A percentile compares a stretch with the other conserved stretches of the same genome.
phyloP scores from a whole-genome alignment of 2,113 vertebrate genomes.

The Mus spicilegus region DNA sequence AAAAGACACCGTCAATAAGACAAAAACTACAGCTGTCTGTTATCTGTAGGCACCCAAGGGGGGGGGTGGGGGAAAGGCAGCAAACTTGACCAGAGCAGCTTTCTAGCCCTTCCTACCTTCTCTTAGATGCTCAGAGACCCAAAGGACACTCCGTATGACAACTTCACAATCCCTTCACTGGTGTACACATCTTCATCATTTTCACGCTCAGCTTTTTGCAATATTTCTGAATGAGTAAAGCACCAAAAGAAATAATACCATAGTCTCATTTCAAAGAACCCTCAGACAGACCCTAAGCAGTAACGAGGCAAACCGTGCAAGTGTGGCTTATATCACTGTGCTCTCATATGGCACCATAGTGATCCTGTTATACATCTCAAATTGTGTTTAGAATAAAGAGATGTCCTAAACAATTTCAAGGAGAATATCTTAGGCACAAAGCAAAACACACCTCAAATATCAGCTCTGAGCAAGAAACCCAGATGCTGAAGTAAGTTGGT shows the following conservation, averaged over 20 bases:
- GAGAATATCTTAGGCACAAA: background rate
- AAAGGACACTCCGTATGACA: background rate
- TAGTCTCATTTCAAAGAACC: background rate
- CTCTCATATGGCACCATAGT: background rate
- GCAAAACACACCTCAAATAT: background rate
- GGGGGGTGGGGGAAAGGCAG: no score
- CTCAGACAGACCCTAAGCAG: background rate
- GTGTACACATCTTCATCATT: background rate
- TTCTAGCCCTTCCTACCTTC: background rate
- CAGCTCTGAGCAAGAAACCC: background rate
- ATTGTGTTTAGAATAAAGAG: background rate
- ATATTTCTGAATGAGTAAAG: background rate
- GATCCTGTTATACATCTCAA: background rate
- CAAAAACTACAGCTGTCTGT: background rate
- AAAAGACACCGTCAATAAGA: no score
- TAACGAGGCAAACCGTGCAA: background rate
- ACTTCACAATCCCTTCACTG: background rate
- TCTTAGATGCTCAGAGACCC: background rate
- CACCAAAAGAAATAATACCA: slow-evolving; percentile 17
- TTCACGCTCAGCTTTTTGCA: background rate
- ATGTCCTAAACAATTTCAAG: background rate
- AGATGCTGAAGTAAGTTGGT: background rate
- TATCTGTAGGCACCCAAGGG: background rate
- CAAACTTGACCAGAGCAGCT: background rate
- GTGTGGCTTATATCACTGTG: background rate